phyloP scores from a whole-genome alignment of 1,140 invertebrate species.

The Drosophila arawakana region DNA sequence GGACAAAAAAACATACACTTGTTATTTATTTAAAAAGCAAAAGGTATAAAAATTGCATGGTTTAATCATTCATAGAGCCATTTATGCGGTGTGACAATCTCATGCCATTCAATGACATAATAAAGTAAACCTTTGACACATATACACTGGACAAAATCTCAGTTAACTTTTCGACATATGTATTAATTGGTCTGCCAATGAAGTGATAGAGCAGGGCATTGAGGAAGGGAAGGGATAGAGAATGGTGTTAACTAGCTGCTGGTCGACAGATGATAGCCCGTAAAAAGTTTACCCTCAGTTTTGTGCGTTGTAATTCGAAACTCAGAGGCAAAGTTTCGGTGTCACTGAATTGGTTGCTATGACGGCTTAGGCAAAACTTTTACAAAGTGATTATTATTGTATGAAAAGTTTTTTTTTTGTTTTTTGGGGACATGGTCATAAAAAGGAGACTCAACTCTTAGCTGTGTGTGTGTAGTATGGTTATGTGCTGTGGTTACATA shows the following conservation, averaged over 20 bases:
- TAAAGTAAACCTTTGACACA: conserved; percentile 68
- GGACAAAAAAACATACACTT: conserved; percentile 16
- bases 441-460: conserved; percentile 30
- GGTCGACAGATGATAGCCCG: conserved; percentile 42
- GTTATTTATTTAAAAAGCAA: conserved; percentile 25
- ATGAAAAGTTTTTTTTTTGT: conserved; percentile 57
- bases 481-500: conserved; percentile 43
- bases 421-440: conserved; percentile 44
- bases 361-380: conserved; percentile 76
- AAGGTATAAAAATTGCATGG: conserved; percentile 21
- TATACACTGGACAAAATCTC: conserved; percentile 42
- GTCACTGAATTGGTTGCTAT: conserved; percentile 74
- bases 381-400: conserved; percentile 81
- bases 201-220: no score
- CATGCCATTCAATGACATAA: conserved; percentile 56
- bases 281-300: conserved; percentile 44
- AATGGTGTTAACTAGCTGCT: conserved; percentile 34
- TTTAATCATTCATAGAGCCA: conserved; percentile 69
- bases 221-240: neutral
- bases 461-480: conserved; percentile 26
- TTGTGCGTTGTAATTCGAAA: conserved; percentile 24
- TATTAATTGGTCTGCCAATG: conserved; percentile 54
- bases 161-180: conserved; percentile 45
- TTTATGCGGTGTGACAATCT: conserved; percentile 58
- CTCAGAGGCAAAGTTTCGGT: conserved; percentile 45